Evolutionary conservation across 2,888 invertebrate species (phyloP).

Genomic region (Scaptomyza flava): DNA sequence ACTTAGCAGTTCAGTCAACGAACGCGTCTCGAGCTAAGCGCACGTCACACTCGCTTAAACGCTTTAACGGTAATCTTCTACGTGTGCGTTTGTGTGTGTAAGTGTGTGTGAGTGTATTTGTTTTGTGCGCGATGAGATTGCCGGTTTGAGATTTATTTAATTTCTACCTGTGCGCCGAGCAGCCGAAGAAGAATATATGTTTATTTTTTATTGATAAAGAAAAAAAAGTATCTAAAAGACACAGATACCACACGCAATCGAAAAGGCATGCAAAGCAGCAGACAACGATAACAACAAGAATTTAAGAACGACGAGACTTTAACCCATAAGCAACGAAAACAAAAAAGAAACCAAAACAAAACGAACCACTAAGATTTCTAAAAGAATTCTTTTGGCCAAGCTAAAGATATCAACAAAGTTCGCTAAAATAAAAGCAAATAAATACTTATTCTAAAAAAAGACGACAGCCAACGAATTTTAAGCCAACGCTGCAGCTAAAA

Average conservation of each 20-base stretch:
- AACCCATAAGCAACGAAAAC: slow-evolving; percentile 63
- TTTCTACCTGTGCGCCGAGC: slow-evolving; percentile 64
- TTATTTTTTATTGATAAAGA: slow-evolving; percentile 31
- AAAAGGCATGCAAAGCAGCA: slow-evolving; percentile 29
- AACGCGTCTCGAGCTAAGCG: slow-evolving; percentile 75
- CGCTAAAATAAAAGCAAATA: neutral
- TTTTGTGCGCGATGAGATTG: slow-evolving; percentile 50
- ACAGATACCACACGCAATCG: slow-evolving; percentile 59
- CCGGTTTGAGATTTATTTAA: slow-evolving; percentile 70
- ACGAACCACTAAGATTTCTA: slow-evolving; percentile 58
- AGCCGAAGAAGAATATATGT: slow-evolving; percentile 16
- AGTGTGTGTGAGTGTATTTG: slow-evolving; percentile 14
- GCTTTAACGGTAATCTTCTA: slow-evolving; percentile 15
- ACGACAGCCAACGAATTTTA: slow-evolving; percentile 42
- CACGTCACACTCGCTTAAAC: slow-evolving; percentile 52
- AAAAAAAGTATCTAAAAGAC: slow-evolving; percentile 50
- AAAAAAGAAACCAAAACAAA: slow-evolving; percentile 32
- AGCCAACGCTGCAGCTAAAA: slow-evolving; percentile 19
- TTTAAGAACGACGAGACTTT: slow-evolving; percentile 33
- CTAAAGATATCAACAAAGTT: slow-evolving; percentile 30
- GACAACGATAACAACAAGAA: slow-evolving; percentile 4
- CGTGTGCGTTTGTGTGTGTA: slow-evolving; percentile 5
- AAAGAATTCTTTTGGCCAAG: slow-evolving; percentile 38
- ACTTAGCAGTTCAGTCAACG: slow-evolving; percentile 71
- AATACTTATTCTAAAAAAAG: slow-evolving; percentile 16